phyloP scores from a whole-genome alignment of 2,888 invertebrate genomes.

The Acleris laterana region DNA sequence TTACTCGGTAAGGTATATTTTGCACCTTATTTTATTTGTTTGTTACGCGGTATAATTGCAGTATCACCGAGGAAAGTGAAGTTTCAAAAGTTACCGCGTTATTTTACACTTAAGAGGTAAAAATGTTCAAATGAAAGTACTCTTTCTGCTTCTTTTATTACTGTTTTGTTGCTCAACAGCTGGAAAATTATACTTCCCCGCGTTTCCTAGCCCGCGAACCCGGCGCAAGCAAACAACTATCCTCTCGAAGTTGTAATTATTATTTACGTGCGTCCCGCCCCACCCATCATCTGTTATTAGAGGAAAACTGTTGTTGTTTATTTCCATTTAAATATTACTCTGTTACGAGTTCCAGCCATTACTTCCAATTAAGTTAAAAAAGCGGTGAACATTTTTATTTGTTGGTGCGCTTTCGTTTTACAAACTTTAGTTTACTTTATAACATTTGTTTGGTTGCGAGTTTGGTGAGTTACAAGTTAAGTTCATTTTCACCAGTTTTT shows the following conservation, averaged over 20 bases:
- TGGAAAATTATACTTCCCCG: background rate
- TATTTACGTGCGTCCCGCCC: background rate
- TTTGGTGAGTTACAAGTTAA: too few relatives aligned
- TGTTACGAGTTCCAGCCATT: background rate
- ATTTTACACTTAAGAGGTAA: too few relatives aligned
- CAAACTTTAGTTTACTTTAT: too few relatives aligned
- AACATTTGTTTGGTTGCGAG: too few relatives aligned
- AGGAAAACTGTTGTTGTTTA: slow-evolving; percentile 14
- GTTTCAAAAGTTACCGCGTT: too few relatives aligned
- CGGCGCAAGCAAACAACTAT: background rate
- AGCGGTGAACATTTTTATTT: background rate
- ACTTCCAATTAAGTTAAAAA: slow-evolving; percentile 9
- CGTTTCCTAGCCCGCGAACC: background rate
- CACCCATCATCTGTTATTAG: slow-evolving; percentile 7
- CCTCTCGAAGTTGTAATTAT: background rate
- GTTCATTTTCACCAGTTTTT: too few relatives aligned
- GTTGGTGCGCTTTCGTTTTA: background rate
- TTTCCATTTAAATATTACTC: background rate
- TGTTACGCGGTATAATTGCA: too few relatives aligned
- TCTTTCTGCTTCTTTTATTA: background rate
- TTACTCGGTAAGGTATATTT: too few relatives aligned
- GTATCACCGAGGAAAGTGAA: too few relatives aligned
- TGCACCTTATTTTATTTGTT: too few relatives aligned
- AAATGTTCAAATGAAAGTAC: background rate
- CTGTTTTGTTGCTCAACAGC: background rate